Percentiles rank a stretch among this genome's conserved stretches.
These are phyloP conservation scores for Acrossocheilus wenchowensis DNA, from an alignment of 2,797 vertebrate genomes.

Conservation along the genomic window DNA sequence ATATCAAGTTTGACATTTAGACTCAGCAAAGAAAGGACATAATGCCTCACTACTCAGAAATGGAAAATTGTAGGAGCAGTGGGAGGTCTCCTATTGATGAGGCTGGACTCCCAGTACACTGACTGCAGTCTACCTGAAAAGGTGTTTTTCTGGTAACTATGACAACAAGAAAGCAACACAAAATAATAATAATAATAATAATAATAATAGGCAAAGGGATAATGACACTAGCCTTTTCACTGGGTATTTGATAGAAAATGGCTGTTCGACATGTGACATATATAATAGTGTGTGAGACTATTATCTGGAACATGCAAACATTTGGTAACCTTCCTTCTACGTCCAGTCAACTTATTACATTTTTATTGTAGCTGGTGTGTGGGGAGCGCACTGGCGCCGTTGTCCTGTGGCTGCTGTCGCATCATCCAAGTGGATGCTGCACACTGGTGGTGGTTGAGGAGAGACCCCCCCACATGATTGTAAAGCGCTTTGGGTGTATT, in stretches of 20 bases:
- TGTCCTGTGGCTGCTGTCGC: too few relatives aligned
- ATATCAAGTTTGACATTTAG: constrained; percentile 42
- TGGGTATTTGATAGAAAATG: background rate
- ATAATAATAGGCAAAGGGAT: background rate
- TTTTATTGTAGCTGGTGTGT: background rate
- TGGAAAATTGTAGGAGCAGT: background rate
- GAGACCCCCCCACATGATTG: too few relatives aligned
- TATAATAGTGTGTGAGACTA: background rate
- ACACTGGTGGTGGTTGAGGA: too few relatives aligned
- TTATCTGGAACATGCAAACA: background rate
- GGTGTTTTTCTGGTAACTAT: constrained; percentile 1
- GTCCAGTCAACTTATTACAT: background rate
- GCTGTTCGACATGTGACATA: background rate
- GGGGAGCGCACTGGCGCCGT: too few relatives aligned
- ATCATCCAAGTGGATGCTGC: too few relatives aligned
- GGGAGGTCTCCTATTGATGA: constrained; percentile 7
- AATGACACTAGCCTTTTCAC: background rate
- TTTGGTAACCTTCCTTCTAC: background rate
- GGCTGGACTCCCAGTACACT: background rate
- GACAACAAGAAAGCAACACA: constrained; percentile 9
- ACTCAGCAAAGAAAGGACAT: constrained; percentile 16
- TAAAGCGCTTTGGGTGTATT: too few relatives aligned
- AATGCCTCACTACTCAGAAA: background rate
- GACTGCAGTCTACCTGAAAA: constrained; percentile 7
- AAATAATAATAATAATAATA: too few relatives aligned